Conservation (phyloP, 2,888 invertebrate species). For the Pecten maximus region DNA sequence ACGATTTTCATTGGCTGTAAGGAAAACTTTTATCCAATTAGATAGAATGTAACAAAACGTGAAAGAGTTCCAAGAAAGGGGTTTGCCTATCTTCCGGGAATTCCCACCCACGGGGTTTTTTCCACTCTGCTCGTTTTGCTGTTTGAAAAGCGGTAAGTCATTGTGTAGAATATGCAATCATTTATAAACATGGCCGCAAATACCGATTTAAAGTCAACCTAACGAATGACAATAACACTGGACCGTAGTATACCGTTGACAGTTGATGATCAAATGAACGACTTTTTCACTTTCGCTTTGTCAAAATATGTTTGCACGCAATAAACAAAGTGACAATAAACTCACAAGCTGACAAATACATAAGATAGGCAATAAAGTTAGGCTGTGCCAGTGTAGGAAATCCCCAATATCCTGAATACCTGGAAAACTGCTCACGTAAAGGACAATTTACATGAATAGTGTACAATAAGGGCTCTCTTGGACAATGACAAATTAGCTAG, state of each 20-base stretch:
- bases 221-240: neutral
- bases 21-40: neutral
- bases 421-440: neutral
- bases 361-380: neutral
- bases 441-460: neutral
- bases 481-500: neutral
- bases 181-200: neutral
- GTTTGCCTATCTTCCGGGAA: neutral
- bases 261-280: neutral
- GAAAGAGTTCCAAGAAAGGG: neutral
- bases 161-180: neutral
- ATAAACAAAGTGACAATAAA: neutral
- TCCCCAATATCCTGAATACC: neutral
- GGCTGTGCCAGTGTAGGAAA: neutral
- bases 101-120: neutral
- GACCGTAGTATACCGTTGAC: neutral
- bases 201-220: neutral
- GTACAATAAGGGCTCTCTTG: neutral
- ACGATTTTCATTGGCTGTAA: neutral
- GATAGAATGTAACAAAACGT: neutral
- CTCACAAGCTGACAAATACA: neutral
- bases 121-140: neutral
- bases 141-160: constrained; percentile 5
- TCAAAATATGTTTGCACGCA: neutral
- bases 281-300: constrained; percentile 10